Evolutionary conservation across 2,113 vertebrate species (phyloP).

Genomic region (Pseudorasbora parva): DNA sequence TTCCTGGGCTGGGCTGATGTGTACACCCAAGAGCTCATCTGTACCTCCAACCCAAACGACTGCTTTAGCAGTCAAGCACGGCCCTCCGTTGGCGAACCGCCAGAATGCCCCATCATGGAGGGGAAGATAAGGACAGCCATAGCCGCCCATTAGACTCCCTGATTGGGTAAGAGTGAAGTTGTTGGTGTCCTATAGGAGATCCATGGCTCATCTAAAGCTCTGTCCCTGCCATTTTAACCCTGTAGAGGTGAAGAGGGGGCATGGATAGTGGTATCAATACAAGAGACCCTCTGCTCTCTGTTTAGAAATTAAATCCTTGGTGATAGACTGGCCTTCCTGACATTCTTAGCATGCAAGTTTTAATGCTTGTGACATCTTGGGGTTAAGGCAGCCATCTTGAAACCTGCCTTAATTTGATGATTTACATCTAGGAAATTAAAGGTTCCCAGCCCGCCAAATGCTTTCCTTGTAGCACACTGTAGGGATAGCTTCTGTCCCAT

Average conservation of each 20-base stretch:
- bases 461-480: background rate
- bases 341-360: constrained; percentile 12
- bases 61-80: constrained; percentile 48
- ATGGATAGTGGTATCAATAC: constrained; percentile 46
- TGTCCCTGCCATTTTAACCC: constrained; percentile 45
- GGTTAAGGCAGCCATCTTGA: constrained; percentile 11
- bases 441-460: background rate
- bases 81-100: constrained; percentile 43
- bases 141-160: constrained; percentile 52
- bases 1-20: constrained; percentile 51
- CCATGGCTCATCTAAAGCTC: constrained; percentile 53
- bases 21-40: constrained; percentile 52
- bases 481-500: background rate
- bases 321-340: constrained; percentile 18
- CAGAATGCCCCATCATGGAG: constrained; percentile 58
- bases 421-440: constrained; percentile 8
- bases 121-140: constrained; percentile 48
- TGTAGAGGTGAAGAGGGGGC: constrained; percentile 42
- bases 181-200: constrained; percentile 44
- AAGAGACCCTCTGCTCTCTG: constrained; percentile 15
- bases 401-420: constrained; percentile 5
- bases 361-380: constrained; percentile 7
- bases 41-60: constrained; percentile 46
- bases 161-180: constrained; percentile 41
- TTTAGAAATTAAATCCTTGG: background rate